Evolutionary conservation across 53 echinoderm and acorn worm genomes (phyloP).

Genomic region (Astropecten irregularis): DNA sequence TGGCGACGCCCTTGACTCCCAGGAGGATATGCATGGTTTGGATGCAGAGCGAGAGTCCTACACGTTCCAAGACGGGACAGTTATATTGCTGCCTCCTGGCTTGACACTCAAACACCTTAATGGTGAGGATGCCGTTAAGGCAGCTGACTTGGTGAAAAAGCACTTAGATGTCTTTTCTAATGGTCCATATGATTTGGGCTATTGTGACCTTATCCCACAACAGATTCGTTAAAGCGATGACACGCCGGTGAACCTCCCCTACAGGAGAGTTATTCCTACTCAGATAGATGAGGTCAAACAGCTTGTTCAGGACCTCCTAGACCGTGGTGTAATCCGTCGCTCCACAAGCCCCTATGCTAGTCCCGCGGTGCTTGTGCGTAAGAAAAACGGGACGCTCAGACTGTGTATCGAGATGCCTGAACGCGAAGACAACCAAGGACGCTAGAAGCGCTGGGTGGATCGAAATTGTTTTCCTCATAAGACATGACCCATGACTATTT

Average conservation of each 20-base stretch:
- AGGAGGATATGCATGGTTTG: too few species aligned
- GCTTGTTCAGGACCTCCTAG: too few species aligned
- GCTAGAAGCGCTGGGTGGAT: too few species aligned
- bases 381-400: not conserved
- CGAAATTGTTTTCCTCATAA: too few species aligned
- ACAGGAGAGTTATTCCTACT: too few species aligned
- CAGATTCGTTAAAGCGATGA: not conserved
- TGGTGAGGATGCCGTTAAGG: not conserved
- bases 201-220: not conserved
- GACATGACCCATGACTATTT: slow-evolving; percentile 27
- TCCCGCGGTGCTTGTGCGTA: slow-evolving; percentile 16
- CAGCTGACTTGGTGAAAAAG: not conserved
- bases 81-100: not conserved
- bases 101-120: not conserved
- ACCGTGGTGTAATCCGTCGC: not conserved
- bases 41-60: too few species aligned
- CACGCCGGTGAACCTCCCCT: not conserved
- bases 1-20: too few species aligned
- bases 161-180: not conserved
- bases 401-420: slow-evolving; percentile 25
- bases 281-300: too few species aligned
- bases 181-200: not conserved
- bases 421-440: slow-evolving; percentile 19
- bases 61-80: too few species aligned
- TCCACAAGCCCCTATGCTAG: slow-evolving; percentile 21